Evolutionary conservation across 2,113 vertebrate species (phyloP), one percentile per base, ranked within the genome.

Genomic region (Trichomycterus rosablanca): DNA sequence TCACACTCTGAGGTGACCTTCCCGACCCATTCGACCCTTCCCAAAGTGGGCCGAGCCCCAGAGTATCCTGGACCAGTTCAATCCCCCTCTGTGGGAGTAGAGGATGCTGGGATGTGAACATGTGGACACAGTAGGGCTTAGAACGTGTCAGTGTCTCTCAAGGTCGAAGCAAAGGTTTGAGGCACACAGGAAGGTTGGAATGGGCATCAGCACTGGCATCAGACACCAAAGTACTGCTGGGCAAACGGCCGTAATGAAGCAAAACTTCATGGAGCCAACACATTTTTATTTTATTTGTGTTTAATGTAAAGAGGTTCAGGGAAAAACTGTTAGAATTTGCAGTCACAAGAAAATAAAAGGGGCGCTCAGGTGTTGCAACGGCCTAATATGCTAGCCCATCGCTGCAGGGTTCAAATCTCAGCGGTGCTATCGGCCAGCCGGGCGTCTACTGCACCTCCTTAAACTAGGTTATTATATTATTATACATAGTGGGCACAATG

Each of bases 61-160:
- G 54, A 48, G 48, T 32, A 32, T 48, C 53, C 28, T 8, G 53
- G 23, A 40, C 49, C 15, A 30, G 63, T 48, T 18, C 64, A 63
- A 72, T 72, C 64, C 34, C 52, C 4, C 22, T 32, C 23, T 20
- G 11, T 43, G 39, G 1, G 39, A 12, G 28, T 18, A 44, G 14
- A 20, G 51, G 55, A 22, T 32, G 9, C 28, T 30, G 53, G 63
- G 59, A 45, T 5, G 18, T 49, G 72, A 70, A 67, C 67, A 74
- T 74, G 72, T 74, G 63, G 72, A 59, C 72, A 12, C 72, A 60
- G 67, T 59, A 2, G 59, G 67, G 48, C 23, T 10, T 7, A 28
- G 40, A 34, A 59, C 44, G 49, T 26, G 34, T 51, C 16, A 49
- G 14, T 24, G 23, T 62, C 59, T 55, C 53, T 70, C 59, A 74